Base-by-base conservation (phyloP, 2,797 vertebrate genomes). In the Ammospiza maritima region DNA sequence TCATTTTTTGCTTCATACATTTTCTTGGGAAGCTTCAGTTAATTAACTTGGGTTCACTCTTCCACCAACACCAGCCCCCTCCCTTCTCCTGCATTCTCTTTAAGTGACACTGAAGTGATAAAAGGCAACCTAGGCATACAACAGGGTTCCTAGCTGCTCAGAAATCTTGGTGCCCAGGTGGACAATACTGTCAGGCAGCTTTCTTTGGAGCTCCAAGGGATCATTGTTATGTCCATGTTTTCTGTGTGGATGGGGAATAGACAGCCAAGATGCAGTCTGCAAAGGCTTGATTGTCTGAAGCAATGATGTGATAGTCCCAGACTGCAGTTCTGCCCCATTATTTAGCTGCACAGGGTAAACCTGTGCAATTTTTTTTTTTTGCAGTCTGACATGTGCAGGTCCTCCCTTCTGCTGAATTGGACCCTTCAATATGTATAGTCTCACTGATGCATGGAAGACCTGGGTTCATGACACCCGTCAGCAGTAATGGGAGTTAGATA, bases 401-500 rank as follows among this genome's bases (percentile, higher is more conserved):
- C 69, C 64, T 93, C 61, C 50, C 34, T 83, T 85, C 21, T 74
- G 75, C 83, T 83, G 85, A 84, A 69, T 54, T 61, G 81, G 95
- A 57, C 34, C 62, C 53, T 81, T 87, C 45, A 82, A 72, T 76
- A 94, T 76, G 38, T 81, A 58, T 74, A 72, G 85, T 92, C 70
- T 74, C 72, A 85, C 57, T 64, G 88, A 95, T 42, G 56, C 87
- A 54, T 58, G 75, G 92, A 95, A 88, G 85, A 95, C 81, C 45
- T 83, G 73, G 85, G 65, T 74, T 97, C 58, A 11, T 93, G 97
- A 85, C 81, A 86, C 85, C 74, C 51, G 91, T 94, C 95, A 97
- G 67, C 82, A 94, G 77, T 94, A 97, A 97, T 89, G 80, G 88
- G 85, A 96, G 84, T 86, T 95, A 94, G 92, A 60, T 65, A 47